These are phyloP conservation scores for Drosophila neocordata DNA, from an alignment of 1,140 invertebrate species.

Conservation along the genomic window DNA sequence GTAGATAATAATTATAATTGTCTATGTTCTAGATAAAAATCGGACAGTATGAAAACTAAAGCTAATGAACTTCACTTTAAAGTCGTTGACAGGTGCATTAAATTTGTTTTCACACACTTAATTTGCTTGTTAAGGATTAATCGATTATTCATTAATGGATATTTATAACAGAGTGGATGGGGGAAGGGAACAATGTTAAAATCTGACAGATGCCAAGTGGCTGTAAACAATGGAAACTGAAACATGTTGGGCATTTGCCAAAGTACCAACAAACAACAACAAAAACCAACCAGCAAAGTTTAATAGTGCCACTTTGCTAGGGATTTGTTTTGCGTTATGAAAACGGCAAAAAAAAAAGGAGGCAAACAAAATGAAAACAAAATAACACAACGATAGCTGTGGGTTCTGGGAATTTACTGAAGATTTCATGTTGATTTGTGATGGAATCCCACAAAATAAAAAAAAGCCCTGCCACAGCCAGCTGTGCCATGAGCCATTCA, in stretches of 20 bases:
- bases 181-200: conserved; percentile 44
- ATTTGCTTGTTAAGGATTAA: background rate
- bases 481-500: background rate
- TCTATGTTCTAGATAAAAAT: background rate
- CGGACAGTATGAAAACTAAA: background rate
- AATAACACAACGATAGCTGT: conserved; percentile 4
- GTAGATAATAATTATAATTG: background rate
- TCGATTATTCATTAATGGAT: conserved; percentile 9
- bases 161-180: conserved; percentile 9
- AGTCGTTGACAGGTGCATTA: conserved; percentile 35
- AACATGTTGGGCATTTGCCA: conserved; percentile 71
- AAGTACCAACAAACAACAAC: conserved; percentile 44
- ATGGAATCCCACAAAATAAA: conserved; percentile 1
- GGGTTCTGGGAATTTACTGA: background rate
- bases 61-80: background rate
- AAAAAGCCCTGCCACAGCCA: background rate
- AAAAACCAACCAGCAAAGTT: conserved; percentile 37
- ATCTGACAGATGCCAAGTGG: conserved; percentile 65
- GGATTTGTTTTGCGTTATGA: conserved; percentile 38
- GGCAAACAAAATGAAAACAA: background rate
- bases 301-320: conserved; percentile 28
- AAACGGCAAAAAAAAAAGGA: conserved; percentile 1
- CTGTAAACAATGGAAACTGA: conserved; percentile 32
- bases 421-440: conserved; percentile 8
- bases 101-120: background rate